Evolutionary conservation across 2,797 vertebrate genomes (phyloP), one percentile per base, ranked within the genome.

Genomic region (Anguilla marmorata): DNA sequence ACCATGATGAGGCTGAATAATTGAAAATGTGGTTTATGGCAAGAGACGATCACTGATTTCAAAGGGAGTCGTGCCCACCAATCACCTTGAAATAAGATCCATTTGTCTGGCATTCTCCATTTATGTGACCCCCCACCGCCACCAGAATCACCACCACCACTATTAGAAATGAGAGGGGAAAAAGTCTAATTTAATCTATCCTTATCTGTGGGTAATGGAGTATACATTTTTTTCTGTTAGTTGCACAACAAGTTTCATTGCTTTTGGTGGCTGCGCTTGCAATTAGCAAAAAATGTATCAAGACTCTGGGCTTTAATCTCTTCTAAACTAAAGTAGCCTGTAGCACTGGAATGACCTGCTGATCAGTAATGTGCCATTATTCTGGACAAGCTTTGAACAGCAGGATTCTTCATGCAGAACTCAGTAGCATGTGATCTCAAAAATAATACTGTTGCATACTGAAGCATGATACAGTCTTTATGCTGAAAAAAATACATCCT

Each of bases 61-160:
- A 91, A 89, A 56, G 27, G 0, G n/a, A 69, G 45, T 37, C 21
- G 12, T 33, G 63, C 85, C 27, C 0, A 12, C 16, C 54, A 12
- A 87, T 87, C 86, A 89, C 89, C 88, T 91, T 66, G 52, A 86
- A 88, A 74, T 27, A n/a, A 88, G 86, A 21, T 90, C 94, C 60
- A 94, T 94, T 93, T 92, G 89, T 93, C 92, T 94, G 89, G 89
- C 83, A 84, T 86, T 85, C 41, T 69, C 50, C 88, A 88, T 76
- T 85, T 50, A 85, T 21, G 72, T 45, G 41, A 45, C 85, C 87
- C 90, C 86, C 30, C 58, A 86, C 89, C 41, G 91, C 90, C 89
- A 92, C 89, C 90, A 91, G 91, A 90, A 85, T 5, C 41, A 84
- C 87, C 89, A 86, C 83, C 52, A 84, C 85, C 21, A 66, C 79